Base-by-base conservation (phyloP, 2,888 invertebrate species). In the Melinaea menophilus region DNA sequence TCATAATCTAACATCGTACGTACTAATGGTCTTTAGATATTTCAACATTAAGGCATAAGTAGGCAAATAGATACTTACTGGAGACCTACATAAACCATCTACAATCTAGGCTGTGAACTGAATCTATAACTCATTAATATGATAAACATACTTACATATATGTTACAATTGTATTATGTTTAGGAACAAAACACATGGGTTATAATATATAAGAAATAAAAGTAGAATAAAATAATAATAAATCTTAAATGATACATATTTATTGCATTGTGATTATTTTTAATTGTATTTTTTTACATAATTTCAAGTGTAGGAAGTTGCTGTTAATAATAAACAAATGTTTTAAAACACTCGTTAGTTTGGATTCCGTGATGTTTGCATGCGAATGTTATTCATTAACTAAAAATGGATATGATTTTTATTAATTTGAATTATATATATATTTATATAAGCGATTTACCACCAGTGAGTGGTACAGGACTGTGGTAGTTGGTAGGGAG, bases 341-440 rank as follows among this genome's bases (percentile, higher is more conserved):
- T 68, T 69, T 68, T 63, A 67, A 67, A 64, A 66, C 63, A 46
- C 45, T 51, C 51, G 58, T 65, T 62, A 45, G 41, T 59, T 55
- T 61, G 57, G 67, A 72, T 72, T 72, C 71, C 73, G 71, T 55
- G 62, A 66, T 56, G 64, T 72, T 72, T 69, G 69, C 73, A 72
- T 73, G 73, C 72, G 58, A 69, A 57, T 59, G 5, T 22, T 47
- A 31, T 22, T 22, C 55, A 69, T 47, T 0, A 60, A 46, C 5
- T 22, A 62, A 59, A n/a, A 7, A 47, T 65, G 68, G 70, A 71
- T 66, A 66, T 47, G 71, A 33, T 35, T 56, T 51, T 34, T 59
- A 56, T 59, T 41, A 41, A 41, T 9, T 9, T 41, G 9, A 11
- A 41, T 22, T 22, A 22, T 22, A 1, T 22, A 22, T 22, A 22